Conservation (phyloP, 1,140 invertebrate genomes). For the Zaprionus nigranus region DNA sequence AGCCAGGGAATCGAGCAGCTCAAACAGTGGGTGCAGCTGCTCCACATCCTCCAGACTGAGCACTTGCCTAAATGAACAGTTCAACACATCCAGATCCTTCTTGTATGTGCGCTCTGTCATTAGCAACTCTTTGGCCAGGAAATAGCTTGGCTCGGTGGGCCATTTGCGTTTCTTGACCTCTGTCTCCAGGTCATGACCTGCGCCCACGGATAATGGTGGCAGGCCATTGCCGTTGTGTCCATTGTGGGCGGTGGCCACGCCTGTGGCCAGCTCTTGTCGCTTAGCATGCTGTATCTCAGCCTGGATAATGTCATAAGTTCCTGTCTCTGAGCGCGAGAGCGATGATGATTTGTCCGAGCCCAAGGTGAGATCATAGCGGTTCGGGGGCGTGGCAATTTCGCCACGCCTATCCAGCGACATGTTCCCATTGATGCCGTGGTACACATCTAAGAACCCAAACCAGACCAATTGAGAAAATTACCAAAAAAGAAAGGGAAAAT, state of each 20-base stretch:
- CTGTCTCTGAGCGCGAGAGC: conserved; percentile 80
- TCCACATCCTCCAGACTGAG: conserved; percentile 84
- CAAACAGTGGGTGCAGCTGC: conserved; percentile 81
- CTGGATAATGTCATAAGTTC: conserved; percentile 82
- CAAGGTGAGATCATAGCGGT: conserved; percentile 79
- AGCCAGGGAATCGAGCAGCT: conserved; percentile 86
- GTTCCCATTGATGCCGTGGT: conserved; percentile 84
- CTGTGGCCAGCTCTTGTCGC: conserved; percentile 74
- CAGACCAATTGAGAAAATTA: conserved; percentile 3
- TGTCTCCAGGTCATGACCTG: conserved; percentile 53
- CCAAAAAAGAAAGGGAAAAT: conserved; percentile 16
- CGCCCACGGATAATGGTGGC: conserved; percentile 20
- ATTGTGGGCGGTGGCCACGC: conserved; percentile 65
- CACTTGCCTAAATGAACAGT: conserved; percentile 90
- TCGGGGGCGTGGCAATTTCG: conserved; percentile 69
- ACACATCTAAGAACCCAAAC: conserved; percentile 57
- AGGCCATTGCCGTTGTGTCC: conserved; percentile 65
- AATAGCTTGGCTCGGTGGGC: conserved; percentile 94
- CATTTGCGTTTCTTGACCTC: conserved; percentile 85
- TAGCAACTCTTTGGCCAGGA: conserved; percentile 96
- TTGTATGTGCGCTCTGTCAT: conserved; percentile 98
- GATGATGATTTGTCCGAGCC: conserved; percentile 84
- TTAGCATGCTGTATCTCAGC: conserved; percentile 81
- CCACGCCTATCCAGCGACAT: conserved; percentile 83
- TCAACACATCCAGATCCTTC: conserved; percentile 96